A percentile compares a stretch with the other conserved stretches of the same genome.
Conservation (phyloP, 2,797 vertebrate species). For the Poeciliopsis infans region DNA sequence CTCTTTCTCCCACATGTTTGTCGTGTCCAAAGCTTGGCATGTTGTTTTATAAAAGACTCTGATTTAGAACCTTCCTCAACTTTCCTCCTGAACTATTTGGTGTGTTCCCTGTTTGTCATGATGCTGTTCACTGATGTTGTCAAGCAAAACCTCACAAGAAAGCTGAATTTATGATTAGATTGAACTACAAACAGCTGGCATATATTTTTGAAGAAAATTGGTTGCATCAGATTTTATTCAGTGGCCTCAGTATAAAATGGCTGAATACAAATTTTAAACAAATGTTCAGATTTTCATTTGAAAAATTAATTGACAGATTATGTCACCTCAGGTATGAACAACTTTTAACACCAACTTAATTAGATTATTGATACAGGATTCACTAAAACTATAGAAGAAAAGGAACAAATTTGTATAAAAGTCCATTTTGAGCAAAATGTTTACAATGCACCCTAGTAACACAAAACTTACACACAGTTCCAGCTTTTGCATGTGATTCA, state of each 20-base stretch:
- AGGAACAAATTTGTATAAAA: not conserved
- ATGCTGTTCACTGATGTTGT: not conserved
- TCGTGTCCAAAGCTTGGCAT: not conserved
- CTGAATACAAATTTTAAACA: not conserved
- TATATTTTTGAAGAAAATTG: not conserved
- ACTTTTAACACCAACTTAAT: not conserved
- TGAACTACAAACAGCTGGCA: not conserved
- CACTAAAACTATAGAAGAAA: not conserved
- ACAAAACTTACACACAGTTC: conserved; percentile 93
- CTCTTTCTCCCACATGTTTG: not conserved
- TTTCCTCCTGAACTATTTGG: not conserved
- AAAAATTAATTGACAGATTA: not conserved
- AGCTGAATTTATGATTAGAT: not conserved
- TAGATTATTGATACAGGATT: not conserved
- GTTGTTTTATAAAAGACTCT: not conserved
- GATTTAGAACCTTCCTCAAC: not conserved
- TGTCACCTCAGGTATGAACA: not conserved
- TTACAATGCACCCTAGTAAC: not conserved
- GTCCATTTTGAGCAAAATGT: not conserved
- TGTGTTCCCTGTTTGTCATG: not conserved
- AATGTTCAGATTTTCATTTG: not conserved
- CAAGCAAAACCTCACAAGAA: not conserved
- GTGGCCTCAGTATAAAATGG: not conserved
- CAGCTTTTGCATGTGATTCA: conserved; percentile 97
- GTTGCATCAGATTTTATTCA: not conserved